Evolutionary conservation across 2,888 invertebrate genomes (phyloP), one percentile per base, ranked within the genome.

Genomic region (Ennomos quercinarius): DNA sequence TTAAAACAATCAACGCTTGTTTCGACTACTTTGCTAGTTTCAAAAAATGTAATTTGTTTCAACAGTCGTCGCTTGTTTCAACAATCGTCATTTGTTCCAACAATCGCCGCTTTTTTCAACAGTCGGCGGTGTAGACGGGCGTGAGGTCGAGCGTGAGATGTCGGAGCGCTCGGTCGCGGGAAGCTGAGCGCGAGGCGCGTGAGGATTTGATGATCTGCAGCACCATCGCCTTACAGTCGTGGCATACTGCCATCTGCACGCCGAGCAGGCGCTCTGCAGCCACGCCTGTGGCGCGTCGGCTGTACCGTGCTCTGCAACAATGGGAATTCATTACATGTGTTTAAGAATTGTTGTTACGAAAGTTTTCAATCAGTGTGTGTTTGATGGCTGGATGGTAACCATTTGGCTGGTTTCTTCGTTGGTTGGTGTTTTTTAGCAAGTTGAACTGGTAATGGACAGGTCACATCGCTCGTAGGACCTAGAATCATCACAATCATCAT

Each of bases 171-270:
- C 96, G 95, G 93, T 96, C 97, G 72, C 97, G 94, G 59, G 96
- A 96, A 57, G 96, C 96, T 59, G 98, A 95, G 74, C 97, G 95
- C 64, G 96, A 96, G 59, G 96, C 96, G 83, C 96, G 95, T 68
- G 97, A 97, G 17, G 98, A 97, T 87, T 97, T 96, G 82, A 98
- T 98, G 83, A 98, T 98, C 91, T 98, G 97, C 74, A 98, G 95
- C 61, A 98, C 97, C 96, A 98, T 97, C 62, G 97, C 96, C 84
- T 97, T 97, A 93, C 98, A 99, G 93, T 98, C 98, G 85, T 97
- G 96, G 84, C 98, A 99, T 47, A 98, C 98, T 63, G 96, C 95
- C 96, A 98, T 97, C 79, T 96, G 95, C 61, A 97, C 95, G 69
- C 95, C 95, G 61, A 95, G 95, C 47, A 96, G 89, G 13, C 95